A percentile compares a stretch with the other conserved stretches of the same genome.
Evolutionary conservation across 2,797 vertebrate species (phyloP).

Genomic region (Onychomys arenicola): DNA sequence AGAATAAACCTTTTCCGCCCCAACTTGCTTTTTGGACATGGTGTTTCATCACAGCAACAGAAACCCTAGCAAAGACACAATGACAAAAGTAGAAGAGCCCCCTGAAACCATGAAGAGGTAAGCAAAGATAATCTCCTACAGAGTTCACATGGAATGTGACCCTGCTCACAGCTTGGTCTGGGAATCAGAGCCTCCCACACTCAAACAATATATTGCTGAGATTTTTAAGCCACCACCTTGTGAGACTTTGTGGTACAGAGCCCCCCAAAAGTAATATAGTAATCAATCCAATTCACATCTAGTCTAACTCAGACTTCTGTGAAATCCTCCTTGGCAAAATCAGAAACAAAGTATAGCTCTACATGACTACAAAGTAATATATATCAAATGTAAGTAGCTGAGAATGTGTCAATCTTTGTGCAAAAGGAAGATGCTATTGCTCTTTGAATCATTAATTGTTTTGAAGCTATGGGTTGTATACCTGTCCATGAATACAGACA

Average conservation of each 20-base stretch:
- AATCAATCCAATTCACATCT: slow-evolving; percentile 6
- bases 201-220: slow-evolving; percentile 6
- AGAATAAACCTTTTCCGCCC: neutral
- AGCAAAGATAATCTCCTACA: neutral
- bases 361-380: slow-evolving; percentile 46
- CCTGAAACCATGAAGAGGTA: neutral
- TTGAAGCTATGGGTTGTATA: neutral
- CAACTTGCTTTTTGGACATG: neutral
- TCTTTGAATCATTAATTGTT: neutral
- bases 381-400: slow-evolving; percentile 6
- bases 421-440: neutral
- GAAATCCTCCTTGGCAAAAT: slow-evolving; percentile 24
- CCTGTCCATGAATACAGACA: neutral
- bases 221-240: neutral
- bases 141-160: neutral
- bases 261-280: slow-evolving; percentile 9
- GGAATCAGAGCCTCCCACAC: neutral
- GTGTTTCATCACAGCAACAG: neutral
- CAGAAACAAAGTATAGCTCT: neutral
- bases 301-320: neutral
- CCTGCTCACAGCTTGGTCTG: neutral
- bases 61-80: neutral
- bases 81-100: neutral
- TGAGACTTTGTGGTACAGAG: slow-evolving; percentile 11
- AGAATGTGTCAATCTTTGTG: neutral